A percentile compares a stretch with the other conserved stretches of the same genome.
Evolutionary conservation across 2,797 vertebrate genomes (phyloP).

Genomic region (Lutjanus argentimaculatus): DNA sequence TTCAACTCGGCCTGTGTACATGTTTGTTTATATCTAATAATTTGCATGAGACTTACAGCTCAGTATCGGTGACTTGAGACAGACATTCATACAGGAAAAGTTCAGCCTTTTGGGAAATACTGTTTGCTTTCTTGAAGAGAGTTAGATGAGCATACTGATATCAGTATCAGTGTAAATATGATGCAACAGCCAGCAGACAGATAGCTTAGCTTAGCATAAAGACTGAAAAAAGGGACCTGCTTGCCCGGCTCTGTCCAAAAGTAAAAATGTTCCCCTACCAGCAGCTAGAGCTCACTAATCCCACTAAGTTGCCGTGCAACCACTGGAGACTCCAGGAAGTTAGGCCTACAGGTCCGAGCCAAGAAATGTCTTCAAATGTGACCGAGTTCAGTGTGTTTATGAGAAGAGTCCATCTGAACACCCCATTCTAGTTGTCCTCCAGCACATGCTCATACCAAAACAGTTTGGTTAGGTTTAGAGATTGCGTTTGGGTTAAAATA

Average conservation of each 20-base stretch:
- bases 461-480: no score
- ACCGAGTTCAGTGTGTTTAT: no score
- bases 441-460: no score
- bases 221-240: background rate
- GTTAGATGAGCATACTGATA: background rate
- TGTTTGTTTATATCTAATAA: slow-evolving; percentile 20
- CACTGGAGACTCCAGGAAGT: slow-evolving; percentile 6
- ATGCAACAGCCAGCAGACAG: background rate
- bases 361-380: background rate
- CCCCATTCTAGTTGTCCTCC: no score
- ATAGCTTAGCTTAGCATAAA: slow-evolving; percentile 16
- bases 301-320: slow-evolving; percentile 43
- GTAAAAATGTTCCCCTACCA: background rate
- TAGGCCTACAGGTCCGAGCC: background rate
- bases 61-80: slow-evolving; percentile 10
- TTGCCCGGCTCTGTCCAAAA: background rate
- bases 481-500: no score
- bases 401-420: no score
- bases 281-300: slow-evolving; percentile 22
- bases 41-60: slow-evolving; percentile 26
- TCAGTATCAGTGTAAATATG: background rate
- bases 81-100: slow-evolving; percentile 10
- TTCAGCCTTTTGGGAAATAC: background rate
- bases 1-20: background rate
- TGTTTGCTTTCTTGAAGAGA: background rate